Conservation (phyloP, 2,888 invertebrate genomes). For the Cecidostiba fungosa region DNA sequence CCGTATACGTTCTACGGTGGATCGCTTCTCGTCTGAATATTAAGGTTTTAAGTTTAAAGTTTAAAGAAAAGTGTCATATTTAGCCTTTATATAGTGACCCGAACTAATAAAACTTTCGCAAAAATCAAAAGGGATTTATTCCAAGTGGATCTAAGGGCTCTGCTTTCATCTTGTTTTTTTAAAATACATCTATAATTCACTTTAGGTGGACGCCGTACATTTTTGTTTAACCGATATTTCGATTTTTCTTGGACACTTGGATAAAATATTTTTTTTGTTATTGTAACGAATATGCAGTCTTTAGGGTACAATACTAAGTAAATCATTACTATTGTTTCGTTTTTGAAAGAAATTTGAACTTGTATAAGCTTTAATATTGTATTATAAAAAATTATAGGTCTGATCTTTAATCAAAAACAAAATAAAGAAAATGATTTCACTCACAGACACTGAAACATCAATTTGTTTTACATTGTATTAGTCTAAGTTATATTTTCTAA, state of each 20-base stretch:
- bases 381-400: conserved; percentile 54
- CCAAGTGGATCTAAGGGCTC: conserved; percentile 32
- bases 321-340: conserved; percentile 53
- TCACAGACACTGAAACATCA: neutral
- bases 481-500: conserved; percentile 25
- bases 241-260: conserved; percentile 12
- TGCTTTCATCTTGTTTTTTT: conserved; percentile 43
- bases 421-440: conserved; percentile 58
- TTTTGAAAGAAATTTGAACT: conserved; percentile 43
- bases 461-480: conserved; percentile 33
- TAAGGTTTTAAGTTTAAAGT: conserved; percentile 73
- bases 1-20: conserved; percentile 57
- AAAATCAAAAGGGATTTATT: conserved; percentile 69
- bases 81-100: conserved; percentile 75
- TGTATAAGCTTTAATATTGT: conserved; percentile 51
- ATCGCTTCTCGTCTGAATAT: conserved; percentile 63
- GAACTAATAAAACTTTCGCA: conserved; percentile 74
- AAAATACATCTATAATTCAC: neutral
- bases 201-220: conserved; percentile 25
- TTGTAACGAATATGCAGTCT: conserved; percentile 50
- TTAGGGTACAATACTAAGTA: neutral
- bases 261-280: conserved; percentile 35
- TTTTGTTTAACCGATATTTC: conserved; percentile 38
- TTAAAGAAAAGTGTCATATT: conserved; percentile 75
- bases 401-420: conserved; percentile 48